A percentile compares a stretch with the other conserved stretches of the same genome.
Conservation (phyloP, 1,140 invertebrate genomes). For the Lordiphosa clarofinis region DNA sequence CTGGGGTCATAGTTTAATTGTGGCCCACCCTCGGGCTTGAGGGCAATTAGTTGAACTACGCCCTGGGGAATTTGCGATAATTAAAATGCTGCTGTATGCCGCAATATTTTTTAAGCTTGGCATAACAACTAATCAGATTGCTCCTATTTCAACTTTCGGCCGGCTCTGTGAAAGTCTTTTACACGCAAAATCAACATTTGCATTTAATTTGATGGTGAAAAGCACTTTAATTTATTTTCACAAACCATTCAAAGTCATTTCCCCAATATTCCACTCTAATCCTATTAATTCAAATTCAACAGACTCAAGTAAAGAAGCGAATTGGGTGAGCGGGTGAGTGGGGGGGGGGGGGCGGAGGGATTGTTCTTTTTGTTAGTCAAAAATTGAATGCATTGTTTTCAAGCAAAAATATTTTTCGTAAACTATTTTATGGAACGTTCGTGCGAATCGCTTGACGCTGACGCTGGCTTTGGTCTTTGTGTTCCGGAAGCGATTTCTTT, state of each 20-base stretch:
- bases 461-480: slow-evolving; percentile 17
- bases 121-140: slow-evolving; percentile 70
- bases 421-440: slow-evolving; percentile 36
- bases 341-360: background rate
- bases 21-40: slow-evolving; percentile 28
- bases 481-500: slow-evolving; percentile 22
- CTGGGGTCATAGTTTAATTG: slow-evolving; percentile 73
- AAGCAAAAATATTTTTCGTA: slow-evolving; percentile 56
- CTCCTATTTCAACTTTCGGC: slow-evolving; percentile 60
- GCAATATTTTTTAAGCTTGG: slow-evolving; percentile 70
- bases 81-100: slow-evolving; percentile 72
- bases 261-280: slow-evolving; percentile 39
- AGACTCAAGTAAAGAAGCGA: slow-evolving; percentile 28
- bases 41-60: slow-evolving; percentile 71
- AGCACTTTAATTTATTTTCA: slow-evolving; percentile 73
- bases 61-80: slow-evolving; percentile 69
- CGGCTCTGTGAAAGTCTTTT: slow-evolving; percentile 24
- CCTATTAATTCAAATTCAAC: slow-evolving; percentile 72
- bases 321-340: background rate
- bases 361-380: slow-evolving; percentile 61
- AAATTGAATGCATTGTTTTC: slow-evolving; percentile 64
- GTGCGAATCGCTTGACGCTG: slow-evolving; percentile 10
- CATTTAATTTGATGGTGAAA: slow-evolving; percentile 73
- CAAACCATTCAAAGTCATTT: slow-evolving; percentile 57
- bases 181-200: slow-evolving; percentile 62